These are phyloP conservation scores for Chrysopilus asiliformis DNA, from an alignment of 2,888 invertebrate genomes.

Conservation along the genomic window DNA sequence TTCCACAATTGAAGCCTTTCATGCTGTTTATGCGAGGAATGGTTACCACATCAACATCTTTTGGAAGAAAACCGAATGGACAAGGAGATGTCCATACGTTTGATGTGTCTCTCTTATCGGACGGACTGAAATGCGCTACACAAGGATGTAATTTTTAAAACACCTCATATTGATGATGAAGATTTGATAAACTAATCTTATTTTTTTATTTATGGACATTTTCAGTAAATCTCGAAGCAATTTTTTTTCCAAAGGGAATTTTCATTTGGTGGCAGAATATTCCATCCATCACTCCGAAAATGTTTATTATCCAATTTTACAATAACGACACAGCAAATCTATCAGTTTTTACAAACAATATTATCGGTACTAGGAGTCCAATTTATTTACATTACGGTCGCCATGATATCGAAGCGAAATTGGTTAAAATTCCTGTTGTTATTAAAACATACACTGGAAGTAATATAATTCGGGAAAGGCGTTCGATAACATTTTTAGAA, in stretches of 20 bases:
- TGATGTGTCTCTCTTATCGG: constrained; percentile 29
- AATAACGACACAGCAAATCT: constrained; percentile 13
- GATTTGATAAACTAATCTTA: too few relatives aligned
- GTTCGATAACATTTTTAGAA: too few relatives aligned
- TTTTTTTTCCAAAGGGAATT: constrained; percentile 13
- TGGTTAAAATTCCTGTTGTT: constrained; percentile 14
- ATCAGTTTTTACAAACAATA: constrained; percentile 13
- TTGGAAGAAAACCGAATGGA: constrained; percentile 15
- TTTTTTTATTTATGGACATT: too few relatives aligned
- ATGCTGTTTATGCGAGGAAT: constrained; percentile 21
- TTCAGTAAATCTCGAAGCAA: constrained; percentile 13
- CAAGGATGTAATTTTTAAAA: constrained; percentile 35
- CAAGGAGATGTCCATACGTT: constrained; percentile 18
- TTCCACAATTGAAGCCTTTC: constrained; percentile 25
- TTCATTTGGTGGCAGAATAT: constrained; percentile 17
- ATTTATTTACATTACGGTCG: constrained; percentile 12
- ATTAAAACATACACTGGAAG: constrained; percentile 1
- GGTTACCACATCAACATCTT: constrained; percentile 25
- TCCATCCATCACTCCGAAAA: constrained; percentile 8
- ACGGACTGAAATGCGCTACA: constrained; percentile 30
- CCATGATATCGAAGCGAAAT: constrained; percentile 11
- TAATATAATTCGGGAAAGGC: not conserved
- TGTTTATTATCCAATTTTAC: constrained; percentile 16
- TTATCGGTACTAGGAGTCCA: constrained; percentile 14
- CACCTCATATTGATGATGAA: not conserved